Percentiles rank a stretch among this genome's conserved stretches.
Conservation (phyloP, 2,888 invertebrate species). For the Lamellibrachia columna region DNA sequence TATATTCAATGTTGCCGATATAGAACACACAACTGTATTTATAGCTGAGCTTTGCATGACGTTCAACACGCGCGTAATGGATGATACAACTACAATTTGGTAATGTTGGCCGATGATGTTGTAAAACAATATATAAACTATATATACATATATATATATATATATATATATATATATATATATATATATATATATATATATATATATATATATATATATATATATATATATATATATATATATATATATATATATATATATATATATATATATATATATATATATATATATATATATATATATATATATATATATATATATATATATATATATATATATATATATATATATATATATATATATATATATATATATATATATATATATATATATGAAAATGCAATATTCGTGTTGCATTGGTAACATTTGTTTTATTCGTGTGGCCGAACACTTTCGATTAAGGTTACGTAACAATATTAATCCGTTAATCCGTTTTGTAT, state of each 20-base stretch:
- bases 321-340: too few relatives aligned
- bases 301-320: too few relatives aligned
- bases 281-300: too few relatives aligned
- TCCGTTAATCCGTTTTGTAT: background rate
- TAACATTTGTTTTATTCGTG: background rate
- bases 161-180: too few relatives aligned
- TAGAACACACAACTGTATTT: background rate
- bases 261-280: too few relatives aligned
- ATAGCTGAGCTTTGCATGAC: background rate
- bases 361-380: too few relatives aligned
- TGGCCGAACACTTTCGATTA: background rate
- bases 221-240: too few relatives aligned
- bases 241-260: too few relatives aligned
- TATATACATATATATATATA: too few relatives aligned
- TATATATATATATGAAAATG: background rate
- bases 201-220: too few relatives aligned
- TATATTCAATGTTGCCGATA: background rate
- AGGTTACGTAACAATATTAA: background rate
- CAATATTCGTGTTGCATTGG: background rate
- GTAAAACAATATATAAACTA: background rate
- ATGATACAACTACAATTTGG: background rate
- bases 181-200: too few relatives aligned
- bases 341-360: too few relatives aligned
- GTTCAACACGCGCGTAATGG: background rate
- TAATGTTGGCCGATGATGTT: background rate